Base-by-base conservation (phyloP, 2,797 vertebrate species). In the Coregonus ussuriensis region DNA sequence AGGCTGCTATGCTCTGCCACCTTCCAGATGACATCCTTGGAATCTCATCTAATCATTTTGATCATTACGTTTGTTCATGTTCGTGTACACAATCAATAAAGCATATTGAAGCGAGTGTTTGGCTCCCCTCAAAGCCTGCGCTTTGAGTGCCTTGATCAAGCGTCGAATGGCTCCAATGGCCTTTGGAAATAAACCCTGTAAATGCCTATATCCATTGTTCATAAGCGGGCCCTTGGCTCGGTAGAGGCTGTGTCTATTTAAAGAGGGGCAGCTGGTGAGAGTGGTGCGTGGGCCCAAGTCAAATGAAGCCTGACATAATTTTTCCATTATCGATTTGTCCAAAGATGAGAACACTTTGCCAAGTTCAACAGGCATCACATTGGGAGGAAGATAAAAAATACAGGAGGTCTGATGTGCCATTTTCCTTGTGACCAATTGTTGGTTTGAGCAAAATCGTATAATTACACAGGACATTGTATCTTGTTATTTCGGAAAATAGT, bases 31-130 rank as follows among this genome's bases (percentile, higher is more conserved):
- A 74, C 7, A 81, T 76, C 79, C 83, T 78, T 77, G 80, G 80
- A 82, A 86, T 81, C 82, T 77, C 75, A 41, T 3, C 0, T 13
- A 15, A 16, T 59, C 1, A 70, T 86, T 89, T 90, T 90, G 86
- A 91, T 92, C 87, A 69, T 9, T 1, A 74, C 70, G 88, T 88
- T 85, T 88, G 83, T 86, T 87, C 82, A 47, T 79, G 80, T 86
- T 81, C 74, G 65, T 35, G 73, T 78, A 75, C 0, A 14, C 47
- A n/a, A 82, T 88, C 81, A 83, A 76, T 75, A 47, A n/a, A 31
- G 72, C 29, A 71, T 63, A 29, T 63, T 63, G 78, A 9, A 29
- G 82, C 71, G 0, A 6, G 69, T 11, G 59, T 63, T 63, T 25
- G 51, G 11, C 29, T 33, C 25, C 29, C 66, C 2, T 11, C 6